Percentiles rank a stretch among this genome's conserved stretches.
Evolutionary conservation across 1,140 invertebrate genomes (phyloP).

Genomic region (Hydropsyche tenuis): DNA sequence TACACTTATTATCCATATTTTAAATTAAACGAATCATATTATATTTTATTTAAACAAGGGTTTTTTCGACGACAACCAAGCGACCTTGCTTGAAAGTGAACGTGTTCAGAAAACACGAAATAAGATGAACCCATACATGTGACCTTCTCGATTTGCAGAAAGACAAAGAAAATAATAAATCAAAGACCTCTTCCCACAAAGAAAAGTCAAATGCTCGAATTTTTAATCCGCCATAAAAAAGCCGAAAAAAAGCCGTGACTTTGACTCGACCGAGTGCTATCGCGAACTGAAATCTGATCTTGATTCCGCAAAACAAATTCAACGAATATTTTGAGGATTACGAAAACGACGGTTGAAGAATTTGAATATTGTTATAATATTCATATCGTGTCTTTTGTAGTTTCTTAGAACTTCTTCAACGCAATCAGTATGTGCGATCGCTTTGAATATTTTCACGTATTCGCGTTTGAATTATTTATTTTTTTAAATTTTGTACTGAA

Average conservation of each 20-base stretch:
- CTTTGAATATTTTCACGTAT: slow-evolving; percentile 1
- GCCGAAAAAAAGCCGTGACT: neutral
- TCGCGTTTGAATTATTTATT: too few species aligned
- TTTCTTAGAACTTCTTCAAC: neutral
- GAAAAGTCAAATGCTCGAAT: slow-evolving; percentile 7
- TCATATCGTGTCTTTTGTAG: too few species aligned
- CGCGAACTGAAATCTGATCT: neutral
- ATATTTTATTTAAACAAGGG: neutral
- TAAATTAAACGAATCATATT: too few species aligned
- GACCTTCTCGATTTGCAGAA: neutral
- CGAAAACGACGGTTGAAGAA: neutral
- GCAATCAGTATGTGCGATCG: neutral
- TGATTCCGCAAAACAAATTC: slow-evolving; percentile 1
- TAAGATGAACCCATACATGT: slow-evolving; percentile 7
- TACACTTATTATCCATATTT: too few species aligned
- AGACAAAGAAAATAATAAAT: slow-evolving; percentile 17
- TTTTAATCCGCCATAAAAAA: too few species aligned
- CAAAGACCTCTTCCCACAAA: neutral
- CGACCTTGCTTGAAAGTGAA: slow-evolving; percentile 17
- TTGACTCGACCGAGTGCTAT: slow-evolving; percentile 15
- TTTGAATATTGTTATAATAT: neutral
- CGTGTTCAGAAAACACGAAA: slow-evolving; percentile 4
- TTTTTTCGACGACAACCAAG: neutral
- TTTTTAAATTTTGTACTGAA: too few species aligned
- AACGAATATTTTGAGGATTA: neutral